These are phyloP conservation scores for Tenthredo distinguenda DNA, from an alignment of 2,888 invertebrate genomes.

Conservation along the genomic window DNA sequence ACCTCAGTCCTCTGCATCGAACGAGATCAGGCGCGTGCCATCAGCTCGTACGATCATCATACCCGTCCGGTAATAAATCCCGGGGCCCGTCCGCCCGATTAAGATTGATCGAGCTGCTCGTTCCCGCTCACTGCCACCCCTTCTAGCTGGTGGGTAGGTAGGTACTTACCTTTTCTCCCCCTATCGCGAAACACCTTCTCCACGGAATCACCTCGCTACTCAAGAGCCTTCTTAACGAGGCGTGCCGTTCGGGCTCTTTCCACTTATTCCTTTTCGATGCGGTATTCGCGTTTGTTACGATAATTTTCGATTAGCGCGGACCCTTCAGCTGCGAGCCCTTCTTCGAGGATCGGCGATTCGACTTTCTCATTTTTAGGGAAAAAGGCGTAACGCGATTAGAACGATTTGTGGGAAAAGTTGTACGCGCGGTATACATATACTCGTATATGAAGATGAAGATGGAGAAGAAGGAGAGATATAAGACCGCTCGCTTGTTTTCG, in stretches of 20 bases:
- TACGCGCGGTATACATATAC: background rate
- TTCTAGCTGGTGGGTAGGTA: constrained; percentile 18
- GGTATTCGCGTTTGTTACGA: background rate
- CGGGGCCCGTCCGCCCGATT: constrained; percentile 40
- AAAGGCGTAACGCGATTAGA: background rate
- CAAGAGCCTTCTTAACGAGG: constrained; percentile 30
- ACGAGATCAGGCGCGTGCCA: constrained; percentile 27
- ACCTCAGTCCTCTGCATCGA: background rate
- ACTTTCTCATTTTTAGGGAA: background rate
- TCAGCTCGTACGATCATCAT: constrained; percentile 31
- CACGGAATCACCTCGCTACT: constrained; percentile 15
- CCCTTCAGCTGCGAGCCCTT: background rate
- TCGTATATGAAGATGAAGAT: background rate
- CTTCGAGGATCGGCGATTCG: background rate
- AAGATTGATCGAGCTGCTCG: constrained; percentile 45
- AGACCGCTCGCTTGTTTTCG: constrained; percentile 28
- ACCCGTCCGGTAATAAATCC: constrained; percentile 48
- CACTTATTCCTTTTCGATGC: background rate
- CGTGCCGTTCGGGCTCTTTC: background rate
- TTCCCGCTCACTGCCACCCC: constrained; percentile 19
- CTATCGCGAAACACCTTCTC: background rate
- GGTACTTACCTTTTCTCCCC: constrained; percentile 8
- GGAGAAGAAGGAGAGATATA: background rate
- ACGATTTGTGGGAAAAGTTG: background rate
- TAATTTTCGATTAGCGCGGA: background rate